phyloP scores from a whole-genome alignment of 2,797 vertebrate species.

The Taenioides sp. region DNA sequence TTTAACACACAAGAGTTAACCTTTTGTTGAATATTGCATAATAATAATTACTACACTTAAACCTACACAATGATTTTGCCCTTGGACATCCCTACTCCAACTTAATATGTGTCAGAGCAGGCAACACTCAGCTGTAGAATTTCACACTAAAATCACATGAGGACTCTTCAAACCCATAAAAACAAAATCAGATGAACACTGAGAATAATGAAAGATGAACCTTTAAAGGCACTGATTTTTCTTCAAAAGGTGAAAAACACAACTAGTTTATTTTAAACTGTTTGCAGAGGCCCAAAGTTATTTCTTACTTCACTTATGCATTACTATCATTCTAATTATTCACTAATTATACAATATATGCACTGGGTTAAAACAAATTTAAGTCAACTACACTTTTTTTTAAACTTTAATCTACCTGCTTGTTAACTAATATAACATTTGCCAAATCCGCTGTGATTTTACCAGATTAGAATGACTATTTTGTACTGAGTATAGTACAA shows the following conservation, averaged over 20 bases:
- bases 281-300: no score
- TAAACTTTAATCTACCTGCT: no score
- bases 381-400: no score
- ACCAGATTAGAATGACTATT: not conserved
- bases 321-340: no score
- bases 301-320: no score
- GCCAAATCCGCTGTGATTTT: no score
- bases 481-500: not conserved
- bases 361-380: no score
- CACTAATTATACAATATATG: no score
- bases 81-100: not conserved
- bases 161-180: not conserved
- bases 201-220: not conserved
- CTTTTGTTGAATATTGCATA: conserved; percentile 1
- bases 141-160: conserved; percentile 8
- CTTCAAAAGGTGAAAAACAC: no score
- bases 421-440: no score
- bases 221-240: no score
- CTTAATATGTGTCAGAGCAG: not conserved
- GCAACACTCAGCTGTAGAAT: conserved; percentile 9
- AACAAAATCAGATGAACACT: not conserved
- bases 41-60: not conserved
- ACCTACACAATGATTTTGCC: not conserved
- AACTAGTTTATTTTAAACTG: no score
- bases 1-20: not conserved